Base-by-base conservation (phyloP, 2,888 invertebrate genomes). In the Cepaea hortensis region DNA sequence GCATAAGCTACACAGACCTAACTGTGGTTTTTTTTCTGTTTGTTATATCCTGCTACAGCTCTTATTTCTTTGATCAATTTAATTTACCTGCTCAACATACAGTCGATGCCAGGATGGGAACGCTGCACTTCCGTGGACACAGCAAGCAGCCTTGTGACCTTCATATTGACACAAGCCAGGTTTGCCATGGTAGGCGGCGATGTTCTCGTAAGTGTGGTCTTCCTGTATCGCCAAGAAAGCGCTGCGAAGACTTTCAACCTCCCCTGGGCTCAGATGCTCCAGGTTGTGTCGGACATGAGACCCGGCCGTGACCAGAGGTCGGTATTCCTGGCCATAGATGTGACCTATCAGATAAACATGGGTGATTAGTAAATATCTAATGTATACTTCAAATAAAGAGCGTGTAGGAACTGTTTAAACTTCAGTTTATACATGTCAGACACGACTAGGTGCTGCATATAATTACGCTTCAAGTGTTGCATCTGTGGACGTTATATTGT, bases 31-130 rank as follows among this genome's bases (percentile, higher is more conserved):
- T 35, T 35, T 35, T 35, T 35, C 35, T 35, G 35, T 35, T 35
- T 35, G 0, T 35, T 35, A 35, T 35, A 35, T 35, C 35, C 35
- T 35, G 35, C 35, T 35, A 35, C 35, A 35, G 35, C 35, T 35
- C 35, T 35, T 35, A 35, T 35, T 35, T 35, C 35, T 35, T 35
- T 35, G 35, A 35, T 35, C 35, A 35, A 35, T 35, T 35, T 35
- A 35, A 35, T 11, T 55, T 48, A 84, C 84, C 84, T 75, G 84
- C n/a, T 84, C 81, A 9, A 86, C 86, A 55, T 86, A 88, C 20
- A 88, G 84, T 61, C 88, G 65, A 77, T 90, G 89, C 90, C 90
- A 90, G 79, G 89, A 87, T 9, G 88, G 89, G 87, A 90, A 90
- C 13, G 87, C 79, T n/a, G 90, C 87, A 73, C 85, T 87, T 6